These are phyloP conservation scores for Nomia melanderi DNA, from an alignment of 1,140 invertebrate species.

Conservation along the genomic window DNA sequence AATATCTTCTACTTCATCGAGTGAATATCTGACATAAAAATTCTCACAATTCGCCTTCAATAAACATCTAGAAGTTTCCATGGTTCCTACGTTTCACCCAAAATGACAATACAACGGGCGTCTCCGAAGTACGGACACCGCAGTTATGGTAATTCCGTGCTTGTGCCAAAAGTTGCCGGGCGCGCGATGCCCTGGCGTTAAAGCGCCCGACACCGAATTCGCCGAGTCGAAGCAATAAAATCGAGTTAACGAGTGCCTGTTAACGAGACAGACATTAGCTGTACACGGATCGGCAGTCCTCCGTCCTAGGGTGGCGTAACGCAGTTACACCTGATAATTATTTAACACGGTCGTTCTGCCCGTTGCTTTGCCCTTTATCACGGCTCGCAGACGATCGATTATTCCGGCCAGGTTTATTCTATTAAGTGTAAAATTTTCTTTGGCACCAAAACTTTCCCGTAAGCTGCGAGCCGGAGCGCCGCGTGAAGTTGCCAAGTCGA, in stretches of 20 bases:
- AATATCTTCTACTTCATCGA: too few species aligned
- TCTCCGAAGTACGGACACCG: too few species aligned
- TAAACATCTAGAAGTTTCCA: too few species aligned
- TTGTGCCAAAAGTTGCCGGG: too few species aligned
- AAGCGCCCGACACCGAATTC: slow-evolving; percentile 9
- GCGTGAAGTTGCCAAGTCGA: background rate
- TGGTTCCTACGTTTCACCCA: too few species aligned
- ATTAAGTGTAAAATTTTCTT: slow-evolving; percentile 34
- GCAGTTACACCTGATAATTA: slow-evolving; percentile 42
- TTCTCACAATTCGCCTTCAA: too few species aligned
- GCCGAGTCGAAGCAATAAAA: slow-evolving; percentile 41
- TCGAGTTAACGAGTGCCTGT: slow-evolving; percentile 40
- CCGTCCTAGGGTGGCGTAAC: background rate
- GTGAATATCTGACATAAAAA: too few species aligned
- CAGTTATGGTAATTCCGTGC: too few species aligned
- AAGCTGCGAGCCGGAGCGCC: background rate
- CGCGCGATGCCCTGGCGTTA: too few species aligned
- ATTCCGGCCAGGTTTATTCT: background rate
- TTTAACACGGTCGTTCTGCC: slow-evolving; percentile 40
- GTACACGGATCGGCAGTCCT: slow-evolving; percentile 6
- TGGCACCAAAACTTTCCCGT: background rate
- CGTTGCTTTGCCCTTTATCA: slow-evolving; percentile 12
- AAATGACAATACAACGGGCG: too few species aligned
- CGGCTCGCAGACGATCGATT: slow-evolving; percentile 30
- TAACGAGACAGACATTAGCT: slow-evolving; percentile 35